A percentile compares a stretch with the other conserved stretches of the same genome.
Conservation (phyloP, 2,888 invertebrate species). For the Zonitis immaculata region DNA sequence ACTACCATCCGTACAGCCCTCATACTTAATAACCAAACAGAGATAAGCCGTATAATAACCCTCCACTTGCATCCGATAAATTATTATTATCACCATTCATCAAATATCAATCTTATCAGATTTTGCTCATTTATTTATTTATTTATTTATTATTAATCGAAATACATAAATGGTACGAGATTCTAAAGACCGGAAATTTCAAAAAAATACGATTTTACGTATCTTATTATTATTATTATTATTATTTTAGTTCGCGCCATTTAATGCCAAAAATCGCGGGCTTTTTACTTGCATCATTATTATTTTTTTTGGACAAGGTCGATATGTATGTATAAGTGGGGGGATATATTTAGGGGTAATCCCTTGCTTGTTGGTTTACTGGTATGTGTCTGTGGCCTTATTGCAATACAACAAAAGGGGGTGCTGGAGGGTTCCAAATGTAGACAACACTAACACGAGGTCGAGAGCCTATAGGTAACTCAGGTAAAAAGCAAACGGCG, state of each 20-base stretch:
- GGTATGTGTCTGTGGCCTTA: conserved; percentile 25
- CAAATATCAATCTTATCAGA: background rate
- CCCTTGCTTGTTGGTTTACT: background rate
- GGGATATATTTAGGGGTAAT: conserved; percentile 9
- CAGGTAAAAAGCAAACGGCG: conserved; percentile 34
- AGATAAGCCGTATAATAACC: conserved; percentile 13
- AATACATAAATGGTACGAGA: no score
- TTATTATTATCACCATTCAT: background rate
- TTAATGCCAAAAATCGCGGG: conserved; percentile 13
- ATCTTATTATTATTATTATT: no score
- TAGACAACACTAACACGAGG: conserved; percentile 34
- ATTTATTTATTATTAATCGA: background rate
- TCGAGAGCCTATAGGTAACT: conserved; percentile 33
- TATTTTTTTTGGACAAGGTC: conserved; percentile 20
- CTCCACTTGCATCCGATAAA: conserved; percentile 8
- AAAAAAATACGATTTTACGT: no score
- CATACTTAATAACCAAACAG: conserved; percentile 6
- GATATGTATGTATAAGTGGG: conserved; percentile 12
- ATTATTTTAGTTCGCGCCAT: background rate
- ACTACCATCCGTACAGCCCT: conserved; percentile 11
- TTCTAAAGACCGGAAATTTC: background rate
- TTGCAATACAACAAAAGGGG: conserved; percentile 29
- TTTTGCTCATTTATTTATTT: background rate
- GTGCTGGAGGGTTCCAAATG: conserved; percentile 24
- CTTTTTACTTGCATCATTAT: conserved; percentile 7